Evolutionary conservation across 1,140 invertebrate genomes (phyloP), one percentile per base, ranked within the genome.

Genomic region (Anthonomus grandis): DNA sequence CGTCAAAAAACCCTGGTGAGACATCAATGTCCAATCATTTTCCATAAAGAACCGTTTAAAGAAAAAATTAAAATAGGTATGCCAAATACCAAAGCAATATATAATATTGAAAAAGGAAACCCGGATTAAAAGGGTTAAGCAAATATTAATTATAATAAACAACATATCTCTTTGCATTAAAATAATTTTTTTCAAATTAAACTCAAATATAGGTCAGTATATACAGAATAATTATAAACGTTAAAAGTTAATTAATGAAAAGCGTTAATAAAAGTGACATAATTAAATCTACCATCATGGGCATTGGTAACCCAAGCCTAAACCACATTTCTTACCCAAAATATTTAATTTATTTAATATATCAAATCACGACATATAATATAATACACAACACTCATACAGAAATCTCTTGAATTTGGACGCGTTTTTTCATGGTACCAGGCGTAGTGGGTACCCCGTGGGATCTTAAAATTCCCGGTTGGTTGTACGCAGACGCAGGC

Each of bases 341-440:
- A 48, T 18, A 17, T 9, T 15, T 18, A 4, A 34, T 48, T 6
- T 48, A 12, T 15, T n/a, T 31, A 31, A 48, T 18, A 12, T 34
- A 48, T 6, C 10, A n/a, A n/a, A n/a, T n/a, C n/a, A n/a, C n/a
- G n/a, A n/a, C n/a, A n/a, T n/a, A n/a, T n/a, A n/a, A n/a, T n/a
- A n/a, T n/a, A 27, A 17, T 45, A 17, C 39, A 23, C 18, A 18
- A 57, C 23, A 34, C 36, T 86, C 82, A 91, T 73, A 90, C 89
- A 37, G 88, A 90, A 77, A 91, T 91, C 72, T 91, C 88, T 74
- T 90, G 88, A 73, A 91, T 91, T 75, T 91, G 89, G 59, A 91
- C 89, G 64, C 89, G 81, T 75, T 91, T 91, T 73, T 91, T 91
- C 74, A 86, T 83, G 44, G 85, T 83, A 31, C 83, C 85, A 0